Evolutionary conservation across 2,797 vertebrate genomes (phyloP), one percentile per base, ranked within the genome.

Genomic region (Helarctos malayanus): DNA sequence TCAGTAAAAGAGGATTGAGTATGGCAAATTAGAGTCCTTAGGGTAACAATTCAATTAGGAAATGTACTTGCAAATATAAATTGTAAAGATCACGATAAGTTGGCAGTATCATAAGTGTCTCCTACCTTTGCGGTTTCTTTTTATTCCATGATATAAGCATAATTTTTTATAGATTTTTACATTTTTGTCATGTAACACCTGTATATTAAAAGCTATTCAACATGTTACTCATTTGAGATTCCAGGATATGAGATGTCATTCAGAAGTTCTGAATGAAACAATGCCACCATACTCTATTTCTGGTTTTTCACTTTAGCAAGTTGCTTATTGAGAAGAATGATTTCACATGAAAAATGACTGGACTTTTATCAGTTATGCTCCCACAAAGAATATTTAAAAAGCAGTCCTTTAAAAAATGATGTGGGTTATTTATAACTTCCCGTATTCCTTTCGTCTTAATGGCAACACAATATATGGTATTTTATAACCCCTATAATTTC

Each of bases 401-500:
- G 87, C 57, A 83, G 63, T 85, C 41, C 84, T 96, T 96, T 87
- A 95, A 96, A 97, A 97, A 90, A 83, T 91, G 88, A 92, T 71
- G 23, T 95, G 78, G 35, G 94, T 97, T 97, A 97, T 98, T 97
- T 97, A 98, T 97, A 95, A 94, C 92, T 97, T 97, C 91, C 89
- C 45, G 9, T 96, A 97, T 95, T 97, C 79, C 91, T 95, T 87
- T 92, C 15, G 0, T 96, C 93, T 90, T 98, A 97, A 97, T 96
- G 96, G 94, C 87, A 95, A 80, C 80, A 89, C 81, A 69, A 73
- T 95, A 75, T 92, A 93, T 82, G 73, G 73, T 96, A 97, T 97
- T 98, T 98, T 98, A 97, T 92, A 97, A 88, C 96, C 90, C 52
- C 88, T 97, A 84, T 95, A 93, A 97, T 97, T 88, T 95, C 93